Base-by-base conservation (phyloP, 2,113 vertebrate species). In the Neodontobutis hainanensis region DNA sequence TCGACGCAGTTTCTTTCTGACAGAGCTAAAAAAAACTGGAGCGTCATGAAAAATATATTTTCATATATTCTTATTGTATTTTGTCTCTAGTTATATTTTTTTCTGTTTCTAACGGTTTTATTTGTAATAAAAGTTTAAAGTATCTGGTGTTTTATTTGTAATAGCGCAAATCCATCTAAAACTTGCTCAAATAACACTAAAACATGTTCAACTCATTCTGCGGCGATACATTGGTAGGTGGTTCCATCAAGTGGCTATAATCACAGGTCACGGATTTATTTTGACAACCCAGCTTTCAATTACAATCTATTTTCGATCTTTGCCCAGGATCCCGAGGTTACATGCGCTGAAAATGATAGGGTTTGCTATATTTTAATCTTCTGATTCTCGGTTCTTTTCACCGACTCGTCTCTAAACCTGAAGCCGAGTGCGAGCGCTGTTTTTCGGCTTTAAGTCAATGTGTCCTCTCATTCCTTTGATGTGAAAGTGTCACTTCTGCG, bases 1-100 rank as follows among this genome's bases (percentile, higher is more conserved):
- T 78, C 93, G 75, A n/a, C 92, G 92, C 51, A 87, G 81, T 65
- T 91, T 92, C 47, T 81, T 48, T 84, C 77, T 67, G 44, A 69
- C 0, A 0, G 74, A 75, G 35, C 49, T 32, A 1, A 1, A 70
- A 11, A 67, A 55, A 49, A 38, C 44, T 0, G 19, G 0, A 42
- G 16, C 0, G 0, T 11, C 2, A 0, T 11, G 59, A 1, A 8
- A 63, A 11, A 14, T 11, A 46, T 1, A 46, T 56, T 5, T 36
- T 52, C 42, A 1, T 43, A 43, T 43, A 8, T 2, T 43, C n/a
- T n/a, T n/a, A n/a, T 43, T 43, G 70, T 77, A 67, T 62, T 77
- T 44, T 63, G 65, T 8, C 14, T 15, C 47, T 16, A 5, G 14
- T 19, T 6, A 49, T 15, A 7, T 6, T 40, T 40, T 40, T 40